Conservation (phyloP, 2,797 vertebrate genomes). For the Protosalanx chinensis region DNA sequence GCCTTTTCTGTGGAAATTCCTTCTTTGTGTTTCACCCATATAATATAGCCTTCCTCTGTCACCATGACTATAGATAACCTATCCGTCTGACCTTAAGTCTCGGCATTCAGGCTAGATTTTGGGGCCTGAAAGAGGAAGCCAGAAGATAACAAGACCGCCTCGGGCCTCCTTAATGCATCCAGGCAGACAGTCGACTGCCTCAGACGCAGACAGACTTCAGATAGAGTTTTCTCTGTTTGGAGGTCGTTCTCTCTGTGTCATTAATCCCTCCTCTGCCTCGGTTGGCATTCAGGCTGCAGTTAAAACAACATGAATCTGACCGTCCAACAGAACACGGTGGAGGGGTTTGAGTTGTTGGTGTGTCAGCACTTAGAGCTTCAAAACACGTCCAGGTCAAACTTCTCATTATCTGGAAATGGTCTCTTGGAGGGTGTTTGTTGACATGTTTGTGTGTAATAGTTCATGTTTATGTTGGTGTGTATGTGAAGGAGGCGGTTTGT, state of each 20-base stretch:
- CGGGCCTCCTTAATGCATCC: too few relatives aligned
- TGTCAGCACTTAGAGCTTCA: constrained; percentile 6
- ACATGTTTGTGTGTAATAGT: constrained; percentile 10
- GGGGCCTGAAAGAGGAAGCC: not conserved
- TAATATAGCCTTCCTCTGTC: not conserved
- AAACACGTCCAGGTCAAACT: constrained; percentile 22
- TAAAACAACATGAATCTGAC: constrained; percentile 8
- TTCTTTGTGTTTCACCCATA: not conserved
- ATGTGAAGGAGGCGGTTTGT: not conserved
- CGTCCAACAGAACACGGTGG: constrained; percentile 15
- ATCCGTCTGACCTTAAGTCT: not conserved
- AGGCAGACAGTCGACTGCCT: not conserved
- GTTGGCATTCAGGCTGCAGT: constrained; percentile 36
- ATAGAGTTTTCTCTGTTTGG: constrained; percentile 39
- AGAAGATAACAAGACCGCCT: not conserved
- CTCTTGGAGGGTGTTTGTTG: constrained; percentile 5
- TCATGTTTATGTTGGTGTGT: not conserved
- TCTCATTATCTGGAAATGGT: constrained; percentile 24
- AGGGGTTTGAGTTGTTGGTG: not conserved
- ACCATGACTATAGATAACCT: not conserved
- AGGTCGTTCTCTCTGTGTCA: constrained; percentile 37
- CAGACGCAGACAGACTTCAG: constrained; percentile 20
- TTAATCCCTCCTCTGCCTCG: not conserved
- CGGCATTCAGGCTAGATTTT: not conserved
- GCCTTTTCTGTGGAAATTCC: not conserved